A percentile compares a stretch with the other conserved stretches of the same genome.
phyloP scores from a whole-genome alignment of 2,113 vertebrate species.

The Gymnorhina tibicen region DNA sequence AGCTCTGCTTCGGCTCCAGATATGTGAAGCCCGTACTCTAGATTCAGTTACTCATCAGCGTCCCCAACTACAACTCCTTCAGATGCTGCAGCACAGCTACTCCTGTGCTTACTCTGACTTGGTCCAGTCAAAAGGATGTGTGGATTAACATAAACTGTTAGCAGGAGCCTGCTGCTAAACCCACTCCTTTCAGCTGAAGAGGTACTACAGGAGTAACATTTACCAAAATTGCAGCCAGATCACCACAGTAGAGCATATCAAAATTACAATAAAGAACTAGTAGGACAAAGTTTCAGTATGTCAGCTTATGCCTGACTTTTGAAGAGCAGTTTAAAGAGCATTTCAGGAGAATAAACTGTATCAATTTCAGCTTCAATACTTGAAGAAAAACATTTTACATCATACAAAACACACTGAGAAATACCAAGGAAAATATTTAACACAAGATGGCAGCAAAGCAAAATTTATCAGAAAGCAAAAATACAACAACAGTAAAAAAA shows the following conservation, averaged over 20 bases:
- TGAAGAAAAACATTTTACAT: not conserved
- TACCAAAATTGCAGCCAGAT: not conserved
- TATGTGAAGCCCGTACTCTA: not conserved
- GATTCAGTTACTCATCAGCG: not conserved
- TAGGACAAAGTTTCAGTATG: not conserved
- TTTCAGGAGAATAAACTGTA: not conserved
- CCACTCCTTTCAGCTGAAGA: not conserved
- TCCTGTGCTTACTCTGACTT: not conserved
- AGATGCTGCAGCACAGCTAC: not conserved
- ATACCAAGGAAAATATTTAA: not conserved
- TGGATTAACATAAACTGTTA: not conserved
- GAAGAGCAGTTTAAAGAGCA: not conserved
- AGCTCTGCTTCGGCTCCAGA: not conserved
- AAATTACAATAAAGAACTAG: not conserved
- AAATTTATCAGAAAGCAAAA: not conserved
- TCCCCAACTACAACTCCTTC: not conserved
- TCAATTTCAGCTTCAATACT: not conserved
- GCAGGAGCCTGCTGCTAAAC: not conserved
- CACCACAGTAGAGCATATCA: not conserved
- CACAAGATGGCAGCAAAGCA: constrained; percentile 73
- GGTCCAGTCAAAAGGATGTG: not conserved
- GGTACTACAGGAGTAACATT: not conserved
- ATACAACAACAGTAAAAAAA: not conserved
- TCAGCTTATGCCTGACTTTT: not conserved
- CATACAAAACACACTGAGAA: not conserved